phyloP scores from a whole-genome alignment of 1,140 invertebrate genomes.

The Eufriesea mexicana region DNA sequence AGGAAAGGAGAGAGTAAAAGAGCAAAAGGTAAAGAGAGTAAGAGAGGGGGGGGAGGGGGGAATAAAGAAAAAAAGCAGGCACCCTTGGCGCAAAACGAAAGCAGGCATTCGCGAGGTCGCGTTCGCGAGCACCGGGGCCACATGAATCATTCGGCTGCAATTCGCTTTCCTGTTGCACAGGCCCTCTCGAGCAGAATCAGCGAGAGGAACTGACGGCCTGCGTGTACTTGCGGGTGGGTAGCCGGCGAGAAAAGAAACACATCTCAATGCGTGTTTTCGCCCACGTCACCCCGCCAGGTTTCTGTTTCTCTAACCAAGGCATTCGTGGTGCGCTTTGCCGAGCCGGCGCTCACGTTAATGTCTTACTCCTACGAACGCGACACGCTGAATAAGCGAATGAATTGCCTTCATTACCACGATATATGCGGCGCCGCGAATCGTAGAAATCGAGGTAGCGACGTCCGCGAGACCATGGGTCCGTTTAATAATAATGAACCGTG shows the following conservation, averaged over 20 bases:
- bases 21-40: too few species aligned
- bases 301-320: neutral
- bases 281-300: conserved; percentile 48
- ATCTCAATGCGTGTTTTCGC: conserved; percentile 50
- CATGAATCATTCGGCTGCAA: conserved; percentile 40
- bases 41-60: too few species aligned
- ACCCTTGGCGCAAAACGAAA: neutral
- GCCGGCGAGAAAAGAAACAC: conserved; percentile 53
- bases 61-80: too few species aligned
- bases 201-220: neutral
- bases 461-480: neutral
- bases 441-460: conserved; percentile 52
- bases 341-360: conserved; percentile 41
- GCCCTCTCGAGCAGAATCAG: neutral
- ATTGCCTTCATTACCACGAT: conserved; percentile 65
- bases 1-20: too few species aligned
- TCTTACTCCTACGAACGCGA: conserved; percentile 64
- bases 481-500: conserved; percentile 30
- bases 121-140: neutral
- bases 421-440: conserved; percentile 54
- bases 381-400: conserved; percentile 64
- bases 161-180: conserved; percentile 26
- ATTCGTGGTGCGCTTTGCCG: conserved; percentile 2
- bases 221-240: conserved; percentile 32
- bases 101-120: neutral